phyloP scores from a whole-genome alignment of 2,797 vertebrate genomes.

The Antrozous pallidus region DNA sequence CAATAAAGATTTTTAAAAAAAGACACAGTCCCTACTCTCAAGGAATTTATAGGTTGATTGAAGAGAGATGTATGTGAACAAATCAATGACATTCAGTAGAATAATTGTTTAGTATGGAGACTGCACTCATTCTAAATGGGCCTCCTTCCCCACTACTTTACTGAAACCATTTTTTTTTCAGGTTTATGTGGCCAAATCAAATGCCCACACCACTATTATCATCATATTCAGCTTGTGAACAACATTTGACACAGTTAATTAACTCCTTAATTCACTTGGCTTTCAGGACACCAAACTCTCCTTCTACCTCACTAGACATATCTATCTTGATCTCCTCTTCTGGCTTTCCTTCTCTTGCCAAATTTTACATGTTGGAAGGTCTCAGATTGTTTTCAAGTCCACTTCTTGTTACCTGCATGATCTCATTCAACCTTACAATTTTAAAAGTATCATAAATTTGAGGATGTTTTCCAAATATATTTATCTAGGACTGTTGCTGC shows the following conservation, averaged over 20 bases:
- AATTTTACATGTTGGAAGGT: neutral
- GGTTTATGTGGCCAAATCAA: neutral
- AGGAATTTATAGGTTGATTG: neutral
- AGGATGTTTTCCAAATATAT: neutral
- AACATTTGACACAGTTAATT: neutral
- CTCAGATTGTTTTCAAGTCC: neutral
- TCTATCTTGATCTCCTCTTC: neutral
- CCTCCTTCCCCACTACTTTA: neutral
- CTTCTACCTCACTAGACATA: neutral
- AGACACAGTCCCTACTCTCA: neutral
- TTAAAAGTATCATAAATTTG: constrained; percentile 2
- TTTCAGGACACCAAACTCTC: neutral
- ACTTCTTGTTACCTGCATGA: neutral
- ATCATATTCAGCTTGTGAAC: neutral
- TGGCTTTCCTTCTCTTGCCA: constrained; percentile 20
- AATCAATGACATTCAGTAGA: neutral
- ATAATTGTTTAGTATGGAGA: neutral
- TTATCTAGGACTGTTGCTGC: neutral
- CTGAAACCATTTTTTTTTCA: neutral
- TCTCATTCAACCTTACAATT: neutral
- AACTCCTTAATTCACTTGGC: neutral
- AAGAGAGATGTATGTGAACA: neutral
- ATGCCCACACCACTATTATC: neutral
- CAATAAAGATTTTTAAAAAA: too few species aligned
- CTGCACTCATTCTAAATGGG: neutral